These are phyloP conservation scores for Lepetodrilus schrolli DNA, from an alignment of 2,888 invertebrate genomes.

Conservation along the genomic window DNA sequence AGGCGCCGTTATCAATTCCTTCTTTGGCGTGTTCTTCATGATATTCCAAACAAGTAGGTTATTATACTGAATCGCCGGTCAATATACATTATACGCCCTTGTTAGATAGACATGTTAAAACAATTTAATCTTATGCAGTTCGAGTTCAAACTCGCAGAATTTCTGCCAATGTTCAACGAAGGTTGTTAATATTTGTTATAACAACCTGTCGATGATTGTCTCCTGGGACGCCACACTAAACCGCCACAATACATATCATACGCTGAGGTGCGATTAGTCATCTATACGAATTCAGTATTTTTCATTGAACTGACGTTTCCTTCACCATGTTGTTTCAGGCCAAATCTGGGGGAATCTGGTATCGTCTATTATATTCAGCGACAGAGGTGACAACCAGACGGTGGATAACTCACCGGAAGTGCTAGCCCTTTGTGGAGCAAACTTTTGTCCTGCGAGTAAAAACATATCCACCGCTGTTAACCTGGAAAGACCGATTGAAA, in stretches of 20 bases:
- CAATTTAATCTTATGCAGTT: too few relatives aligned
- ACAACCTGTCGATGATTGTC: too few relatives aligned
- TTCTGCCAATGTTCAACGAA: too few relatives aligned
- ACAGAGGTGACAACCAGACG: neutral
- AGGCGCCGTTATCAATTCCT: constrained; percentile 94
- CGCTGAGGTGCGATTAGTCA: neutral
- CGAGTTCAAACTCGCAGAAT: too few relatives aligned
- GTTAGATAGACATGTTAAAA: too few relatives aligned
- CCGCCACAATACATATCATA: too few relatives aligned
- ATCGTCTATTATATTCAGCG: too few relatives aligned
- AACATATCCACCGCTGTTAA: constrained; percentile 78
- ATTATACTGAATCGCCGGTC: neutral
- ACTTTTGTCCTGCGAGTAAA: constrained; percentile 72
- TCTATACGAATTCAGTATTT: neutral
- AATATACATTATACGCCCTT: neutral
- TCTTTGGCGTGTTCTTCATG: constrained; percentile 99
- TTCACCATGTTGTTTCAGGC: constrained; percentile 75
- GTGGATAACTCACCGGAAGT: constrained; percentile 29
- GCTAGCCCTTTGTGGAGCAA: constrained; percentile 72
- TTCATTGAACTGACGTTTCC: too few relatives aligned
- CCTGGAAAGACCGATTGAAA: constrained; percentile 86
- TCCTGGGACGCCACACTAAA: too few relatives aligned
- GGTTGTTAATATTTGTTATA: too few relatives aligned
- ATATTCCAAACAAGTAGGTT: constrained; percentile 95
- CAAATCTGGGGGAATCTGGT: constrained; percentile 97